Base-by-base conservation (phyloP, 2,888 invertebrate genomes). In the Drosophila niveifrons region DNA sequence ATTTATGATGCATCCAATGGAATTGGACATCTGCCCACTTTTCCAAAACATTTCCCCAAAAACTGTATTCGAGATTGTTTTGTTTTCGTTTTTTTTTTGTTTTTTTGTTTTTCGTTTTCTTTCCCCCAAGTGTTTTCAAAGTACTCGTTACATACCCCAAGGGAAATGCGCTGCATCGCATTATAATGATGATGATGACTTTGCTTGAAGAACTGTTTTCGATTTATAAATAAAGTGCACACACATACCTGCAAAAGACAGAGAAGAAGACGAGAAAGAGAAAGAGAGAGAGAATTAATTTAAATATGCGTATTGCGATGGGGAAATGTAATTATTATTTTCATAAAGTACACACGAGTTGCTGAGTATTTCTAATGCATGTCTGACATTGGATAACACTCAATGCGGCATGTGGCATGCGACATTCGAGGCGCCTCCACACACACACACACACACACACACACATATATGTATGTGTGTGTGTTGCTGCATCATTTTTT, bases 21-120 rank as follows among this genome's bases (percentile, higher is more conserved):
- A 50, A 44, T 79, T 79, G 71, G 76, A 79, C 76, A 76, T 75
- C 50, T 75, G 80, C 80, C 71, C 70, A 75, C 31, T 75, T 79
- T 73, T 66, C 52, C 62, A 62, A 69, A 78, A 75, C 63, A 61
- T 46, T 74, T 43, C 44, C 64, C 52, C 48, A 57, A 52, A 17
- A 48, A 47, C 57, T 23, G 39, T 17, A 17, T 28, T 46, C 41
- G 18, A 50, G 28, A 62, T 63, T 50, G 39, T 63, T 55, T 51
- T 47, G 28, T 8, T 48, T 9, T 4, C 15, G n/a, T 13, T 3
- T 23, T 10, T 34, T 18, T 34, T 10, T 31, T 8, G 17, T 34
- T 39, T 9, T 29, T 34, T 34, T 34, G 11, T 11, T 3, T 34
- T 3, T 34, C 3, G 11, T 1, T 15, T 15, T 46, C 29, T 2